Evolutionary conservation across 2,113 vertebrate species (phyloP), one percentile per base, ranked within the genome.

Genomic region (Oncorhynchus gorbuscha): DNA sequence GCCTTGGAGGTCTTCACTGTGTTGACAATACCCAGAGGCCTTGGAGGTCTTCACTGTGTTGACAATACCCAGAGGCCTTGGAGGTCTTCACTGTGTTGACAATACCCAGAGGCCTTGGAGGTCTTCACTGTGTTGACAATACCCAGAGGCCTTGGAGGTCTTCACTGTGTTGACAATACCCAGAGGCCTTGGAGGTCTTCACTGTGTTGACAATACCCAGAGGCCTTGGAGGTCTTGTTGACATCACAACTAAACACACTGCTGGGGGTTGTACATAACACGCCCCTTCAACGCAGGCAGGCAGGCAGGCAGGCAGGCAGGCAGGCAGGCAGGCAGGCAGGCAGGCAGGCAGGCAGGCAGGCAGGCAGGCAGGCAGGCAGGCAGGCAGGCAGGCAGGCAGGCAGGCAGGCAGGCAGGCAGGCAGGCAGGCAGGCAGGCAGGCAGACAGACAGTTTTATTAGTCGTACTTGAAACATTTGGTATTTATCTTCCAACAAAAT

Each of bases 121-220:
- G 85, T 82, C 88, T 85, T 90, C 79, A 85, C 84, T 79, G 88
- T 89, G 79, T 90, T 92, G 90, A 88, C 80, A 83, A 11, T 45
- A 45, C n/a, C 91, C 93, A 93, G 90, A 90, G 90, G 90, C 90
- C 79, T 89, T 88, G 85, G 39, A 90, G 87, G 85, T 82, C 88
- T 85, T 90, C 79, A 85, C 84, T 79, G 88, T 89, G 79, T 90
- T 92, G 90, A 88, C 80, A 83, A 11, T 45, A 45, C n/a, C 91
- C 93, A 93, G 90, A 90, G 90, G 90, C 90, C 79, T 89, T 88
- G 85, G 39, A 90, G 87, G 85, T 82, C 88, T 85, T 90, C 79
- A 85, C 84, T 79, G 88, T 89, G 79, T 90, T 92, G 90, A 88
- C 80, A 83, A 11, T 45, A 45, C n/a, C n/a, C n/a, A n/a, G n/a